A percentile compares a stretch with the other conserved stretches of the same genome.
These are phyloP conservation scores for Orycteropus afer DNA, from an alignment of 2,113 vertebrate genomes.

Conservation along the genomic window DNA sequence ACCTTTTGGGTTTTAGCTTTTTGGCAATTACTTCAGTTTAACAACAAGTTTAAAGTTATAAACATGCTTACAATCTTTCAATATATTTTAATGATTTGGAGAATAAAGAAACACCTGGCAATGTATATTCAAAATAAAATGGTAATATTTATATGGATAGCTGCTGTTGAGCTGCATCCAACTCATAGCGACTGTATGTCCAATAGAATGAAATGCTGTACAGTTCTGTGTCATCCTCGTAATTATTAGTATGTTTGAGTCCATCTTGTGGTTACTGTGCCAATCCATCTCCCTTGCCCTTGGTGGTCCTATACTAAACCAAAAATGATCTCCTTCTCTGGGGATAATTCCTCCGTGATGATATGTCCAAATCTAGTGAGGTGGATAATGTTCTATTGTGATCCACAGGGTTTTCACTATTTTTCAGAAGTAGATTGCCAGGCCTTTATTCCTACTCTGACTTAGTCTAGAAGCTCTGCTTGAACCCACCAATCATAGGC, in stretches of 20 bases:
- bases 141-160: not conserved
- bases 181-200: not conserved
- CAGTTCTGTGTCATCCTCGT: not conserved
- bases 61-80: not conserved
- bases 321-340: not conserved
- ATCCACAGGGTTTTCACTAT: not conserved
- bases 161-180: too few species aligned
- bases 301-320: not conserved
- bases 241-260: not conserved
- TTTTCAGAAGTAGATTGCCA: not conserved
- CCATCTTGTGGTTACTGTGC: not conserved
- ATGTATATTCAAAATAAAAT: slow-evolving; percentile 19
- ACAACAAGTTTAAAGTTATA: not conserved
- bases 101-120: not conserved
- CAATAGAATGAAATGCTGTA: not conserved
- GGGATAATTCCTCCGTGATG: not conserved
- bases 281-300: not conserved
- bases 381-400: not conserved
- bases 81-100: not conserved
- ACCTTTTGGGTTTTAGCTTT: not conserved
- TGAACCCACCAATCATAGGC: not conserved
- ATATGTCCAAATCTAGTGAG: not conserved
- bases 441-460: not conserved
- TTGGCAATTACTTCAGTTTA: slow-evolving; percentile 20
- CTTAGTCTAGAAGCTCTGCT: not conserved